phyloP scores from a whole-genome alignment of 2,797 vertebrate genomes.

The Dendrocincla fuliginosa region DNA sequence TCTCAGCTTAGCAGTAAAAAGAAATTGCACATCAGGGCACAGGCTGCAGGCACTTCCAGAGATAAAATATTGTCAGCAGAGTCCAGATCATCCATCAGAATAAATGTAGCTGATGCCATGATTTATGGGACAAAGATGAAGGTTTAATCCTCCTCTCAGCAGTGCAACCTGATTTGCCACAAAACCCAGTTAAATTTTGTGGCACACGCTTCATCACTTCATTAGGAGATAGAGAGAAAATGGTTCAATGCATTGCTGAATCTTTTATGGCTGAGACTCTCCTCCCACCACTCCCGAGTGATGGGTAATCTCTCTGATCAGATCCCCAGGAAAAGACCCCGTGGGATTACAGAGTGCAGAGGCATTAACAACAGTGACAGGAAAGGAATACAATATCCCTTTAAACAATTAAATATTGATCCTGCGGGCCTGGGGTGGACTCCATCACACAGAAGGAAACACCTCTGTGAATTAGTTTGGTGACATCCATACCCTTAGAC shows the following conservation, averaged over 20 bases:
- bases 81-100: constrained; percentile 33
- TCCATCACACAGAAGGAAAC: constrained; percentile 61
- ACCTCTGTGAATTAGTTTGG: constrained; percentile 48
- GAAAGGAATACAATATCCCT: constrained; percentile 69
- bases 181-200: constrained; percentile 63
- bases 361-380: constrained; percentile 68
- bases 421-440: constrained; percentile 41
- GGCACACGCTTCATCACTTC: constrained; percentile 63
- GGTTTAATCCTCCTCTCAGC: constrained; percentile 64
- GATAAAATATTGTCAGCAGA: constrained; percentile 39
- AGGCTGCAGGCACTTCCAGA: background rate
- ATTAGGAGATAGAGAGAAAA: constrained; percentile 60
- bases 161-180: constrained; percentile 35
- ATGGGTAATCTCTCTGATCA: constrained; percentile 58
- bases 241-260: constrained; percentile 46
- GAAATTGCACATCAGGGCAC: constrained; percentile 18
- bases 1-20: background rate
- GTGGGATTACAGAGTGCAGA: constrained; percentile 29
- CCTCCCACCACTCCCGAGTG: constrained; percentile 32
- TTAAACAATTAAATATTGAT: constrained; percentile 71
- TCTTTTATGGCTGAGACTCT: constrained; percentile 25
- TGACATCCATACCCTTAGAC: constrained; percentile 27
- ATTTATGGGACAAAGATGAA: constrained; percentile 62
- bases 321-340: constrained; percentile 54
- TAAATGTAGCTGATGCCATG: constrained; percentile 50